Evolutionary conservation across 2,888 invertebrate species (phyloP).

Genomic region (Euclidia mi): DNA sequence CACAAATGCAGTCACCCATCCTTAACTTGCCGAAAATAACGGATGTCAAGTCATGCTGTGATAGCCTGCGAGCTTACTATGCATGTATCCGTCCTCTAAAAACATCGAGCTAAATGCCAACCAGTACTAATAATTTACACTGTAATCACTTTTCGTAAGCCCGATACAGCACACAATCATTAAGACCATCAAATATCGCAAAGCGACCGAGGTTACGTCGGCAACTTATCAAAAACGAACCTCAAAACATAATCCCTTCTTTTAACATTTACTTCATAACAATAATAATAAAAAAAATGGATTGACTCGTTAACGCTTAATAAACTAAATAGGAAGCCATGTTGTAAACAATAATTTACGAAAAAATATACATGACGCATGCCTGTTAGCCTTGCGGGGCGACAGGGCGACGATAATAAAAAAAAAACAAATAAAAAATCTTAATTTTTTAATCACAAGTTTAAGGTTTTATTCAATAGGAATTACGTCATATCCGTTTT

Average conservation of each 20-base stretch:
- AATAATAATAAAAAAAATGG: conserved; percentile 5
- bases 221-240: conserved; percentile 4
- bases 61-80: no score
- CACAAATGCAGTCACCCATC: no score
- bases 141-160: no score
- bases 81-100: no score
- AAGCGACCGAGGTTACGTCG: no score
- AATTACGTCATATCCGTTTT: neutral
- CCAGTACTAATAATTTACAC: conserved; percentile 30
- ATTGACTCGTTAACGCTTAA: conserved; percentile 7
- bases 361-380: conserved; percentile 4
- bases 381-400: conserved; percentile 1
- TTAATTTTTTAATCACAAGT: conserved; percentile 11
- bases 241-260: neutral
- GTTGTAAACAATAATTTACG: conserved; percentile 8
- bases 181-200: no score
- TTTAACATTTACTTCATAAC: conserved; percentile 5
- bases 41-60: no score
- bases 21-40: no score
- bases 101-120: no score
- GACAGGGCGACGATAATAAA: conserved; percentile 9
- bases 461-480: conserved; percentile 10
- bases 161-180: no score
- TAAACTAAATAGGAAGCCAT: conserved; percentile 20
- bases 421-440: conserved; percentile 4